These are phyloP conservation scores for Eupristina koningsbergeri DNA, from an alignment of 1,140 invertebrate genomes.

Conservation along the genomic window DNA sequence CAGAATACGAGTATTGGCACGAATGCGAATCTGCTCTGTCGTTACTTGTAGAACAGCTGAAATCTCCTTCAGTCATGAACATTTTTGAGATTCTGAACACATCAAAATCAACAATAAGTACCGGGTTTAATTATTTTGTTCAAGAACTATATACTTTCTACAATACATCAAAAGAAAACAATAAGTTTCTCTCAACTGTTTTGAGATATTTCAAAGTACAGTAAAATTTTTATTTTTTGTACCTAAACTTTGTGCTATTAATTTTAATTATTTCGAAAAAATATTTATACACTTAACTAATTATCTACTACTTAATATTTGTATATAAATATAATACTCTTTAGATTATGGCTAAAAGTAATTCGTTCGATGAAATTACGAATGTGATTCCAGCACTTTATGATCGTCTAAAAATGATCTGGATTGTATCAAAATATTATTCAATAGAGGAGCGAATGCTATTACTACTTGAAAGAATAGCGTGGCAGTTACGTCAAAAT, in stretches of 20 bases:
- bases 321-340: no score
- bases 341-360: constrained; percentile 81
- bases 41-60: constrained; percentile 85
- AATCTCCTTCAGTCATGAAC: constrained; percentile 78
- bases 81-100: constrained; percentile 77
- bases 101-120: constrained; percentile 70
- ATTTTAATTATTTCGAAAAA: no score
- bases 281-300: no score
- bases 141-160: constrained; percentile 80
- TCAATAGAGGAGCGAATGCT: constrained; percentile 83
- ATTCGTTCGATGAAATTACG: constrained; percentile 80
- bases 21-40: constrained; percentile 83
- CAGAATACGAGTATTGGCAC: constrained; percentile 88
- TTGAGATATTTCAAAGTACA: constrained; percentile 84
- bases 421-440: constrained; percentile 85
- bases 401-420: constrained; percentile 87
- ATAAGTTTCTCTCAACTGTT: constrained; percentile 86
- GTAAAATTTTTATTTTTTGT: not conserved
- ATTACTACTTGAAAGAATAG: constrained; percentile 84
- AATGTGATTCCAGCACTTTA: constrained; percentile 84
- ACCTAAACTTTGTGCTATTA: no score
- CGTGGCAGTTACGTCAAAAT: constrained; percentile 84
- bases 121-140: constrained; percentile 74
- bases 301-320: no score
- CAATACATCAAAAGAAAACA: constrained; percentile 87